Evolutionary conservation across 2,797 vertebrate genomes (phyloP).

Genomic region (Characodon lateralis): DNA sequence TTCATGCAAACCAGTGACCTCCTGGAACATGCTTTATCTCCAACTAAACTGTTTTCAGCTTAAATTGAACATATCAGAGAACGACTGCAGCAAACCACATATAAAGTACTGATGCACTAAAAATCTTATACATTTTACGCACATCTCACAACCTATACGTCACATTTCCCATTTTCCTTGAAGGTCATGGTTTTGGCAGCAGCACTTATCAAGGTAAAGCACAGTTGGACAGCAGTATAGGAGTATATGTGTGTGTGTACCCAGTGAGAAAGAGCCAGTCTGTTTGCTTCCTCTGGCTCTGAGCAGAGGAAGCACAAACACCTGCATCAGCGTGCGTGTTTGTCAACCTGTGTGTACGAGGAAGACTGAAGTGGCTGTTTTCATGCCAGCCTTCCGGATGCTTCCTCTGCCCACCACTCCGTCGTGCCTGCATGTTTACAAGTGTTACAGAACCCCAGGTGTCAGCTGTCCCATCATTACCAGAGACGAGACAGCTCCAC

Average conservation of each 20-base stretch:
- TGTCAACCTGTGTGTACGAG: conserved; percentile 20
- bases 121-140: not conserved
- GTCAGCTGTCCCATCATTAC: conserved; percentile 74
- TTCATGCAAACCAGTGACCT: not conserved
- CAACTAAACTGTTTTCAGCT: not conserved
- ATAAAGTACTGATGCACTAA: not conserved
- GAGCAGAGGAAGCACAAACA: conserved; percentile 72
- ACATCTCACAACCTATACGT: not conserved
- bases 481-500: conserved; percentile 52
- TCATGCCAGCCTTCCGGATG: conserved; percentile 78
- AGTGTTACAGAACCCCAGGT: conserved; percentile 51
- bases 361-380: conserved; percentile 76
- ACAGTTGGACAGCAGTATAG: not conserved
- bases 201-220: not conserved
- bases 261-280: conserved; percentile 18
- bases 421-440: conserved; percentile 42
- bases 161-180: not conserved
- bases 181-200: not conserved
- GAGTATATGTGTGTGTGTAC: not conserved
- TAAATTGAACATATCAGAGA: not conserved
- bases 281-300: conserved; percentile 72
- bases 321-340: conserved; percentile 60
- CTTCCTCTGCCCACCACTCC: conserved; percentile 66
- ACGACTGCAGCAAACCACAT: not conserved
- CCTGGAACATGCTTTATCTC: not conserved